Evolutionary conservation across 2,888 invertebrate genomes (phyloP).

Genomic region (Cetonia aurata): DNA sequence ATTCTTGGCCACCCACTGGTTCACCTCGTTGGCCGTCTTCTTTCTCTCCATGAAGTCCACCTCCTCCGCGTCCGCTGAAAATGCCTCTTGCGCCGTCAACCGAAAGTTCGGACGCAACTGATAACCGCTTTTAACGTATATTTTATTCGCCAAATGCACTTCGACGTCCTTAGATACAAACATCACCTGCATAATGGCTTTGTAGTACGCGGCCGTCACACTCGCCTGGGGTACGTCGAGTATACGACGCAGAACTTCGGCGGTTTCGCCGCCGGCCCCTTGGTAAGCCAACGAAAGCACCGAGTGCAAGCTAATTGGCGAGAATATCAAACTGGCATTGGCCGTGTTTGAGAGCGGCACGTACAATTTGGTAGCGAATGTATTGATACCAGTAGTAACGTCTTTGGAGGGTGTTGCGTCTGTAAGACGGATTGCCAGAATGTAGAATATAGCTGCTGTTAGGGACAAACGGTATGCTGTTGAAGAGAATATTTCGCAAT

Average conservation of each 20-base stretch:
- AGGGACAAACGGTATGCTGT: too few relatives aligned
- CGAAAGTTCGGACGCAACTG: conserved; percentile 70
- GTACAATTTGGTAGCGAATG: conserved; percentile 4
- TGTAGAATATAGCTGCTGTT: too few relatives aligned
- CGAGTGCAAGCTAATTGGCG: conserved; percentile 13
- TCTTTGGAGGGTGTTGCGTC: not conserved
- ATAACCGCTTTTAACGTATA: conserved; percentile 71
- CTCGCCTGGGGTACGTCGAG: not conserved
- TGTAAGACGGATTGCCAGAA: too few relatives aligned
- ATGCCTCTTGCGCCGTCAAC: conserved; percentile 72
- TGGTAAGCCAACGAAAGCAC: not conserved
- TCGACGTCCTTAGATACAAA: too few relatives aligned
- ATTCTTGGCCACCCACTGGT: conserved; percentile 82
- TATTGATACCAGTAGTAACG: conserved; percentile 1
- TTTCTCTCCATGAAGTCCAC: conserved; percentile 72
- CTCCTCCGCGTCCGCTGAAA: conserved; percentile 73
- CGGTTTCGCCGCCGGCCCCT: conserved; percentile 2
- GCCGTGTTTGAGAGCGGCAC: not conserved
- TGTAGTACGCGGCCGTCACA: not conserved
- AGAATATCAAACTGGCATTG: conserved; percentile 7
- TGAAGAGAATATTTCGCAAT: too few relatives aligned
- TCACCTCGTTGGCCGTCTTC: conserved; percentile 74
- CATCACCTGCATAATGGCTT: not conserved
- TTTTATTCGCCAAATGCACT: not conserved
- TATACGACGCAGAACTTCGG: not conserved